A percentile compares a stretch with the other conserved stretches of the same genome.
Evolutionary conservation across 2,113 vertebrate genomes (phyloP).

Genomic region (Neodontobutis hainanensis): DNA sequence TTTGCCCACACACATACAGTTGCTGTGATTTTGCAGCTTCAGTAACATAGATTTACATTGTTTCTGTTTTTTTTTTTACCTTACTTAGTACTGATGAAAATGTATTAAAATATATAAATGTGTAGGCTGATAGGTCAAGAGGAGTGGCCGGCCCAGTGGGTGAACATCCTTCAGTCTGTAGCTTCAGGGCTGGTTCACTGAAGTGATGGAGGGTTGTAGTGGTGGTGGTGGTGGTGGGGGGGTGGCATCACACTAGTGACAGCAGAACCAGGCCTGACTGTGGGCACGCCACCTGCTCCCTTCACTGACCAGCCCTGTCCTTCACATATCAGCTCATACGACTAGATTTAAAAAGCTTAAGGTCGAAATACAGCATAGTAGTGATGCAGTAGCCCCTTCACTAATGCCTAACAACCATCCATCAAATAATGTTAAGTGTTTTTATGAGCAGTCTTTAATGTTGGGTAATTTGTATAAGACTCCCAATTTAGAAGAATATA

Average conservation of each 20-base stretch:
- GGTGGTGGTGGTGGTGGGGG: slow-evolving; percentile 9
- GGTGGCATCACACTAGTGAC: slow-evolving; percentile 34
- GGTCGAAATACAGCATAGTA: not conserved
- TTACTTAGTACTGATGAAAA: not conserved
- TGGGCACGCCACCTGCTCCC: slow-evolving; percentile 64
- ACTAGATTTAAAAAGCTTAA: not conserved
- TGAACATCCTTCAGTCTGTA: slow-evolving; percentile 50
- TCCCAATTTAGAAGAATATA: not conserved
- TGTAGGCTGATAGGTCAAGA: slow-evolving; percentile 11
- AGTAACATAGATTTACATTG: not conserved
- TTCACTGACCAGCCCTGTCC: slow-evolving; percentile 24
- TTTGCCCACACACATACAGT: slow-evolving; percentile 17
- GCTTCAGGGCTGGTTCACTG: slow-evolving; percentile 50
- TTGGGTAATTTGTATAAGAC: not conserved
- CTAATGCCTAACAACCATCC: not conserved
- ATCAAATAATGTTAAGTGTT: not conserved
- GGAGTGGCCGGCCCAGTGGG: slow-evolving; percentile 25
- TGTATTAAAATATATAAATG: not conserved
- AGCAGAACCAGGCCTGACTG: slow-evolving; percentile 44
- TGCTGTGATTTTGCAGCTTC: slow-evolving; percentile 5
- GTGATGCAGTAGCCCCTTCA: too few species aligned
- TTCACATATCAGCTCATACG: slow-evolving; percentile 18
- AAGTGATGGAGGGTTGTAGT: slow-evolving; percentile 33
- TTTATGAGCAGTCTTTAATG: not conserved
- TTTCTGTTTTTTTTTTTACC: not conserved